Evolutionary conservation across 2,113 vertebrate genomes (phyloP).

Genomic region (Thamnophis sirtalis): DNA sequence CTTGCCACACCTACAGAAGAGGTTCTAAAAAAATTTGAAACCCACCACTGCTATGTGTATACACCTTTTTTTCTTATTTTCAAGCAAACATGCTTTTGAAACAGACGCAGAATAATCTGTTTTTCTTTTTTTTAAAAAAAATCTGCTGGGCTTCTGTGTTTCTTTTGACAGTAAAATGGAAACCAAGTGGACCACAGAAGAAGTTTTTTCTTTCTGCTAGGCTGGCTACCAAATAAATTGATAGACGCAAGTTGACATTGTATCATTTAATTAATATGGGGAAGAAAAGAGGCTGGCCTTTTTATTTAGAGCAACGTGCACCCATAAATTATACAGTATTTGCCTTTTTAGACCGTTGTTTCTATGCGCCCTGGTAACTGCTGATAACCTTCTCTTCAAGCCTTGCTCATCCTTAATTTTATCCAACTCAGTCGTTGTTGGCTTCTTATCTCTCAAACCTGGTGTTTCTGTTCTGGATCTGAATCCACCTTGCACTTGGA

Average conservation of each 20-base stretch:
- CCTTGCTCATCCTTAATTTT: background rate
- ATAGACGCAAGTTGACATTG: background rate
- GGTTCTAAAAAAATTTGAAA: no score
- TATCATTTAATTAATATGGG: background rate
- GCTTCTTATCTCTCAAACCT: background rate
- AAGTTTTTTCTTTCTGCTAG: background rate
- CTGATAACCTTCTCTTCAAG: background rate
- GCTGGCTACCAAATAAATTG: background rate
- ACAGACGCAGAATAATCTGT: background rate
- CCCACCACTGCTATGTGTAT: no score
- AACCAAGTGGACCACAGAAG: background rate
- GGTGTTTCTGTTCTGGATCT: background rate
- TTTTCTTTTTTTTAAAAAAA: background rate
- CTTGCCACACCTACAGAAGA: no score
- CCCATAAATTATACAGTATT: background rate
- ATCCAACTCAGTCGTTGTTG: background rate
- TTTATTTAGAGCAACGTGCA: background rate
- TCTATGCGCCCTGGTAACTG: background rate
- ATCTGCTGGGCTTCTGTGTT: background rate
- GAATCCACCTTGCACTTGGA: background rate
- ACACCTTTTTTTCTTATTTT: background rate
- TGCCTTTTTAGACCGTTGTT: background rate
- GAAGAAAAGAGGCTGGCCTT: background rate
- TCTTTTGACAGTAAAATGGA: background rate
- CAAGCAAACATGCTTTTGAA: background rate